Conservation (phyloP, 2,797 vertebrate genomes). For the Gallirallus australis region DNA sequence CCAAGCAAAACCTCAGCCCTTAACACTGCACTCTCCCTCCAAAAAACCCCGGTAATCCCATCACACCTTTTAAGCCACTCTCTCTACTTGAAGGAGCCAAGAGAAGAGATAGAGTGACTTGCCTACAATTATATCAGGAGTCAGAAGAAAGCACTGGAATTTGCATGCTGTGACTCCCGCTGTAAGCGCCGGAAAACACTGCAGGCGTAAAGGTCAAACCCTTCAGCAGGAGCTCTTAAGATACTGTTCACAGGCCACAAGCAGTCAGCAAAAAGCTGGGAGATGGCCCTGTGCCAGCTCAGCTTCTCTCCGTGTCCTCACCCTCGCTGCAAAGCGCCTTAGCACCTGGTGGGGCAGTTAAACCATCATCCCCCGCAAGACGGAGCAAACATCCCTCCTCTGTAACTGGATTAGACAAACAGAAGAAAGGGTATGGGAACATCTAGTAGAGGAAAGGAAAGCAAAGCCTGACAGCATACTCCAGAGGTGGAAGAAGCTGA, state of each 20-base stretch:
- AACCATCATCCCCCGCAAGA: not conserved
- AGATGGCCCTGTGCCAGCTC: not conserved
- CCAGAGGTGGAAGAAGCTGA: not conserved
- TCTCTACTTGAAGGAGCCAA: not conserved
- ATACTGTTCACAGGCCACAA: not conserved
- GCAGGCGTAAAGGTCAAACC: slow-evolving; percentile 50
- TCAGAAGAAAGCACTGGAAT: slow-evolving; percentile 38
- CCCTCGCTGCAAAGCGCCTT: not conserved
- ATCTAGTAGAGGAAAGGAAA: not conserved
- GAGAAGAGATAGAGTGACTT: not conserved
- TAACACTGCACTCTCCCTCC: not conserved
- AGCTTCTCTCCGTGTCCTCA: not conserved
- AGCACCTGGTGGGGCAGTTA: not conserved
- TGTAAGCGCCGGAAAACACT: not conserved
- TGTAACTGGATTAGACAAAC: not conserved
- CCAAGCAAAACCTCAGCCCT: not conserved
- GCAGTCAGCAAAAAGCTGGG: not conserved
- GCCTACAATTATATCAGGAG: not conserved
- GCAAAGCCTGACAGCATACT: not conserved
- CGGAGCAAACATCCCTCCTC: not conserved
- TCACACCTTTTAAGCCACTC: not conserved
- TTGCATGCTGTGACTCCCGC: not conserved
- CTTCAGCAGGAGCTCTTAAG: slow-evolving; percentile 29
- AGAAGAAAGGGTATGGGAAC: fast-evolving
- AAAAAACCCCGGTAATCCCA: not conserved